These are phyloP conservation scores for Stratiomys singularior DNA, from an alignment of 2,888 invertebrate genomes.

Conservation along the genomic window DNA sequence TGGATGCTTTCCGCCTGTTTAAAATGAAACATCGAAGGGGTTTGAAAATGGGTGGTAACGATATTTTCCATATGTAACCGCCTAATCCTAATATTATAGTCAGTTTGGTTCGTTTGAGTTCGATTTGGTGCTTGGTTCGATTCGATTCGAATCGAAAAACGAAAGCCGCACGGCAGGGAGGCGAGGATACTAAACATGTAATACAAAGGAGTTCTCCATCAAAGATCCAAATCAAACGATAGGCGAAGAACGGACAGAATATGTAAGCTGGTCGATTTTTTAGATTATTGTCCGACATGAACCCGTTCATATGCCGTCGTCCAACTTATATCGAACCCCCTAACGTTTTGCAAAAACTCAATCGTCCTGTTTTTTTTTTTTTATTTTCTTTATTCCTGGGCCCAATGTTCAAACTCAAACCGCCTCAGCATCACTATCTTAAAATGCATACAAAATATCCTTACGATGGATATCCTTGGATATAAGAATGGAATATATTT, in stretches of 20 bases:
- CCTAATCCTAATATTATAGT: conserved; percentile 50
- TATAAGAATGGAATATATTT: conserved; percentile 28
- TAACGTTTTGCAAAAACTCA: background rate
- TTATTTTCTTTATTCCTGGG: no score
- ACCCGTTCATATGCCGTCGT: background rate
- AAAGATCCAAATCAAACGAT: conserved; percentile 40
- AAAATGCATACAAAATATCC: conserved; percentile 35
- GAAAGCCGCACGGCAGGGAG: background rate
- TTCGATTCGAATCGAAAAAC: background rate
- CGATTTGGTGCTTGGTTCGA: background rate
- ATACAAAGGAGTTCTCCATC: conserved; percentile 28
- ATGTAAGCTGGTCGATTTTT: conserved; percentile 21
- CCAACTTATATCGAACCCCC: background rate
- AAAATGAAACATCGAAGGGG: conserved; percentile 49
- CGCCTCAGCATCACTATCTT: background rate
- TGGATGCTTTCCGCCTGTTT: conserved; percentile 51
- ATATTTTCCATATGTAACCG: conserved; percentile 46
- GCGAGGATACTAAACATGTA: conserved; percentile 7
- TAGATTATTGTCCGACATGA: conserved; percentile 27
- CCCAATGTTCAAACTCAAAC: background rate
- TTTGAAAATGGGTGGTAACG: conserved; percentile 42
- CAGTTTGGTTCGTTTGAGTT: conserved; percentile 45
- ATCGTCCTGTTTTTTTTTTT: background rate
- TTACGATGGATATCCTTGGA: conserved; percentile 29
- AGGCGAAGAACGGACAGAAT: conserved; percentile 8